Conservation (phyloP, 2,888 invertebrate genomes). For the Eupithecia subumbrata region DNA sequence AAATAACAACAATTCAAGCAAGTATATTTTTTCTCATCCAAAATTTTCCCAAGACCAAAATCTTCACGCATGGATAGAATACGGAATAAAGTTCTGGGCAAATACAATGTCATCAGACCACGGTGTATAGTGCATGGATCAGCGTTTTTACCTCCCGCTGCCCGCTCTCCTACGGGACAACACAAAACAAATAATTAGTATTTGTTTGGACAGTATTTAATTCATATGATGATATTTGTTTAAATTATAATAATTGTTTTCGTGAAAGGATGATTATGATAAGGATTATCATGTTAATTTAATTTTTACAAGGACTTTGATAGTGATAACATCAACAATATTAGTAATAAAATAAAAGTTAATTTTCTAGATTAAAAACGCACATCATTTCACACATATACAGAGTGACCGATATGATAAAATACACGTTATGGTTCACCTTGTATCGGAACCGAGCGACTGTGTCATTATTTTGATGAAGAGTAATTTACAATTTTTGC, state of each 20-base stretch:
- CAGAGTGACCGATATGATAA: background rate
- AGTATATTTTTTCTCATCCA: background rate
- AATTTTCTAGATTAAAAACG: background rate
- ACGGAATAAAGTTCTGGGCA: slow-evolving; percentile 17
- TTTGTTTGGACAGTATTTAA: slow-evolving; percentile 32
- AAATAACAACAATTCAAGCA: background rate
- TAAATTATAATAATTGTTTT: background rate
- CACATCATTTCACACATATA: background rate
- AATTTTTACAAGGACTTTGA: background rate
- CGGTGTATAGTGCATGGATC: slow-evolving; percentile 72
- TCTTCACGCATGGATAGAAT: background rate
- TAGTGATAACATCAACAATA: background rate
- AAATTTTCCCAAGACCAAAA: too few species aligned
- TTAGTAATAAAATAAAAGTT: too few species aligned
- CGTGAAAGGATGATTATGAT: background rate
- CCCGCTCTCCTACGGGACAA: slow-evolving; percentile 87
- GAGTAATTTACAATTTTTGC: background rate
- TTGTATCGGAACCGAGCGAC: background rate
- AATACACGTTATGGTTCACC: background rate
- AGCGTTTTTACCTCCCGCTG: slow-evolving; percentile 87
- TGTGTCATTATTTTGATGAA: background rate
- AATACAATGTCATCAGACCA: slow-evolving; percentile 65
- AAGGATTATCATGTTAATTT: background rate
- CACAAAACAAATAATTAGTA: slow-evolving; percentile 73
- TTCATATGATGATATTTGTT: background rate